phyloP scores from a whole-genome alignment of 2,888 invertebrate genomes.

The Fragum sueziense region DNA sequence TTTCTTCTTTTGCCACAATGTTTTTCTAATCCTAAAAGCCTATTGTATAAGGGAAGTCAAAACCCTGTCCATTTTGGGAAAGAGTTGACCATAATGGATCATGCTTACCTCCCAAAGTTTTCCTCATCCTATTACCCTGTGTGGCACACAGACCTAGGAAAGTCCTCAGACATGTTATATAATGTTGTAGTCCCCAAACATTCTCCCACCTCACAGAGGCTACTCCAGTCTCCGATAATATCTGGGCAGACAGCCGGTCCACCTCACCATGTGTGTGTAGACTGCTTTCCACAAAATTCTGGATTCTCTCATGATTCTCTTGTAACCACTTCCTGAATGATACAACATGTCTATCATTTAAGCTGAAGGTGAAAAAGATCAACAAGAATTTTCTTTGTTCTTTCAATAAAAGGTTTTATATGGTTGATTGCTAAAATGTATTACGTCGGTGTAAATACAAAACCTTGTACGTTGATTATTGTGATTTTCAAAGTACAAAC shows the following conservation, averaged over 20 bases:
- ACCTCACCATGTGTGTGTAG: slow-evolving; percentile 90
- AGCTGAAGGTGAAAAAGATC: too few relatives aligned
- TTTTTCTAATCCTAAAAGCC: background rate
- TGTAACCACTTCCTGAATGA: slow-evolving; percentile 86
- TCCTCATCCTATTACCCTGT: slow-evolving; percentile 88
- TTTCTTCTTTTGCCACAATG: slow-evolving; percentile 2
- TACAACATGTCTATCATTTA: too few relatives aligned
- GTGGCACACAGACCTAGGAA: slow-evolving; percentile 90
- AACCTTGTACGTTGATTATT: too few relatives aligned
- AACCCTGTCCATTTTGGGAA: background rate
- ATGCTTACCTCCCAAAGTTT: slow-evolving; percentile 83
- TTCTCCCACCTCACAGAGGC: slow-evolving; percentile 85
- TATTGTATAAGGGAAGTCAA: background rate
- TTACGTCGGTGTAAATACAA: too few relatives aligned
- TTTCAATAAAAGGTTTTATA: too few relatives aligned
- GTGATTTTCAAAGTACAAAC: too few relatives aligned
- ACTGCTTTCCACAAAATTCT: slow-evolving; percentile 87
- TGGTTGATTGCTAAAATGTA: too few relatives aligned
- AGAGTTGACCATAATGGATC: background rate
- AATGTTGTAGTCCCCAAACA: slow-evolving; percentile 87
- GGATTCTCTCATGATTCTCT: slow-evolving; percentile 88
- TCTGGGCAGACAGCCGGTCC: slow-evolving; percentile 85
- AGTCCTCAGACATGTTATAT: slow-evolving; percentile 94
- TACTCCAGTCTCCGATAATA: slow-evolving; percentile 85
- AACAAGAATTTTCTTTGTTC: too few relatives aligned